Evolutionary conservation across 2,797 vertebrate genomes (phyloP).

Genomic region (Morelia viridis): DNA sequence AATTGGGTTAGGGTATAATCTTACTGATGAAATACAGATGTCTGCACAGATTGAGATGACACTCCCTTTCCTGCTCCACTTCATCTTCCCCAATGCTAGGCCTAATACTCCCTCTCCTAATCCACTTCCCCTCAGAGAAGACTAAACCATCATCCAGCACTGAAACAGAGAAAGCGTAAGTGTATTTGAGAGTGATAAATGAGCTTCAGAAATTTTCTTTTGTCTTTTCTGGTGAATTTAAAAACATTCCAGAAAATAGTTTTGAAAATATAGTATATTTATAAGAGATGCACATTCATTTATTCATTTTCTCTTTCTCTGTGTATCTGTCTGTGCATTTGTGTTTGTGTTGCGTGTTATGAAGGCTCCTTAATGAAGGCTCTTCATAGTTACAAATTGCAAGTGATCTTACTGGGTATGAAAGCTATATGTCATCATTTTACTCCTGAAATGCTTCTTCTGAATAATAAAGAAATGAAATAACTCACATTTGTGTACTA

Average conservation of each 20-base stretch:
- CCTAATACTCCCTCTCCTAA: background rate
- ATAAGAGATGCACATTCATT: background rate
- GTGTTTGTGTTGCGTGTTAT: background rate
- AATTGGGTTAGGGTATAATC: background rate
- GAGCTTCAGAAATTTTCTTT: background rate
- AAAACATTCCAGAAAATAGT: background rate
- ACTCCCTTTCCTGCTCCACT: background rate
- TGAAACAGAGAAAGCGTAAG: background rate
- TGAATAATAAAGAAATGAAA: conserved; percentile 13
- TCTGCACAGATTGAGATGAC: background rate
- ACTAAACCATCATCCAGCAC: background rate
- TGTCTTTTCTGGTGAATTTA: background rate
- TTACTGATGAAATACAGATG: background rate
- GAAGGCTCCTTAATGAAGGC: conserved; percentile 2
- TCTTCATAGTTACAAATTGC: conserved; percentile 19
- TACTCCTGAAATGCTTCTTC: background rate
- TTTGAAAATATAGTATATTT: background rate
- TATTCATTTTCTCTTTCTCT: background rate
- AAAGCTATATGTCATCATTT: conserved; percentile 23
- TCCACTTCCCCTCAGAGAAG: background rate
- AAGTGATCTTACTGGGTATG: conserved; percentile 41
- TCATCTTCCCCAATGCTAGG: background rate
- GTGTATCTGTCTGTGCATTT: background rate
- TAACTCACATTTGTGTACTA: background rate
- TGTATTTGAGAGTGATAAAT: background rate